These are phyloP conservation scores for Callosobruchus maculatus DNA, from an alignment of 2,888 invertebrate species.

Conservation along the genomic window DNA sequence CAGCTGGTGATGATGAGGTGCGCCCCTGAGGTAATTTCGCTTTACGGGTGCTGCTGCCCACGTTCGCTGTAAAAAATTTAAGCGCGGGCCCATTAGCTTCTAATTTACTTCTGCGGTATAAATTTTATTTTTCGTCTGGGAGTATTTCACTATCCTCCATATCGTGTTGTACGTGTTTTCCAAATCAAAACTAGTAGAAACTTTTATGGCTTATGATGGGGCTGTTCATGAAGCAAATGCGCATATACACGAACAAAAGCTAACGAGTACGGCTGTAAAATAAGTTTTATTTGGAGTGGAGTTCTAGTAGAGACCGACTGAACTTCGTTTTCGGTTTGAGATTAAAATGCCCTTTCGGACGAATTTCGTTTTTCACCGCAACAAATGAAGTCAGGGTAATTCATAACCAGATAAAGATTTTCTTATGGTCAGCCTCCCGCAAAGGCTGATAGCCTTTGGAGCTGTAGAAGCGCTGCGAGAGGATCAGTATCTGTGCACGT, in stretches of 20 bases:
- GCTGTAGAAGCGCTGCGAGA: too few relatives aligned
- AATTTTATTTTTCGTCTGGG: conserved; percentile 7
- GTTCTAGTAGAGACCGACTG: too few relatives aligned
- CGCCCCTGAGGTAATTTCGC: neutral
- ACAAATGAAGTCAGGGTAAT: too few relatives aligned
- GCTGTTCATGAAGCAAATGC: neutral
- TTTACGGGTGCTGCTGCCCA: neutral
- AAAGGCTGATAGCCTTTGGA: too few relatives aligned
- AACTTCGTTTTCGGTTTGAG: too few relatives aligned
- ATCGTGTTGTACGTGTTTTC: neutral
- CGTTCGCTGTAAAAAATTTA: neutral
- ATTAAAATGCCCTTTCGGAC: too few relatives aligned
- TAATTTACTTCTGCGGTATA: conserved; percentile 12
- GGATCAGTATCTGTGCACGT: too few relatives aligned
- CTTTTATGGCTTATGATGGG: neutral
- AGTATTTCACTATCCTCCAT: neutral
- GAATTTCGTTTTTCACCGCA: too few relatives aligned
- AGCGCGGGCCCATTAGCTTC: conserved; percentile 10
- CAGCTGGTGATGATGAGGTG: neutral
- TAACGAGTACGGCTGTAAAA: neutral
- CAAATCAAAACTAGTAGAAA: neutral
- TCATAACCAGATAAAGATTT: too few relatives aligned
- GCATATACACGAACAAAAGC: neutral
- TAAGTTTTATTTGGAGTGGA: neutral
- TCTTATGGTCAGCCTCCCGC: too few relatives aligned